phyloP scores from a whole-genome alignment of 2,797 vertebrate species.

The Manis pentadactyla region DNA sequence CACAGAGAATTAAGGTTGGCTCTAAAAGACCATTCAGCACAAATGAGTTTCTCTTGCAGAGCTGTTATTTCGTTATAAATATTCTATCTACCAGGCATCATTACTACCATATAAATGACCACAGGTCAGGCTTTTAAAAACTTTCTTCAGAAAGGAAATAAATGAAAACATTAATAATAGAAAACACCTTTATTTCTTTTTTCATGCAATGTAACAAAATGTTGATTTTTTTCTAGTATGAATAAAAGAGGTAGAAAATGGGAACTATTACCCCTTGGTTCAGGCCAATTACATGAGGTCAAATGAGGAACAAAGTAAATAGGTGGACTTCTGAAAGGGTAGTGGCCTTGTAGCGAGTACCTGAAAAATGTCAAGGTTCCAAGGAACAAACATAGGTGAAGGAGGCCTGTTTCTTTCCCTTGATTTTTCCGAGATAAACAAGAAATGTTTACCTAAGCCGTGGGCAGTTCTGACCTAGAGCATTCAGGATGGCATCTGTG shows the following conservation, averaged over 20 bases:
- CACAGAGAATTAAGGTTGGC: neutral
- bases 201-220: constrained; percentile 44
- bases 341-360: neutral
- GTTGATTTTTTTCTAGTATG: neutral
- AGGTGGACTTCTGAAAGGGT: neutral
- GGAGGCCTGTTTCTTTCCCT: neutral
- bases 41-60: neutral
- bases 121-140: neutral
- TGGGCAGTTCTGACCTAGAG: constrained; percentile 98
- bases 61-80: neutral
- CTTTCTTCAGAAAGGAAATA: constrained; percentile 24
- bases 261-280: neutral
- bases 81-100: neutral
- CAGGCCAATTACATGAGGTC: neutral
- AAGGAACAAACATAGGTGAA: neutral
- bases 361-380: constrained; percentile 45
- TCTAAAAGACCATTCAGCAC: neutral
- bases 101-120: neutral
- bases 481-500: constrained; percentile 97
- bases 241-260: neutral
- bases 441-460: constrained; percentile 92
- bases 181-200: constrained; percentile 39
- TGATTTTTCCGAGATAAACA: constrained; percentile 22
- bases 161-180: constrained; percentile 11
- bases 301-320: neutral